Percentiles rank a stretch among this genome's conserved stretches.
Conservation (phyloP, 2,888 invertebrate species). For the Caenorhabditis doughertyi region DNA sequence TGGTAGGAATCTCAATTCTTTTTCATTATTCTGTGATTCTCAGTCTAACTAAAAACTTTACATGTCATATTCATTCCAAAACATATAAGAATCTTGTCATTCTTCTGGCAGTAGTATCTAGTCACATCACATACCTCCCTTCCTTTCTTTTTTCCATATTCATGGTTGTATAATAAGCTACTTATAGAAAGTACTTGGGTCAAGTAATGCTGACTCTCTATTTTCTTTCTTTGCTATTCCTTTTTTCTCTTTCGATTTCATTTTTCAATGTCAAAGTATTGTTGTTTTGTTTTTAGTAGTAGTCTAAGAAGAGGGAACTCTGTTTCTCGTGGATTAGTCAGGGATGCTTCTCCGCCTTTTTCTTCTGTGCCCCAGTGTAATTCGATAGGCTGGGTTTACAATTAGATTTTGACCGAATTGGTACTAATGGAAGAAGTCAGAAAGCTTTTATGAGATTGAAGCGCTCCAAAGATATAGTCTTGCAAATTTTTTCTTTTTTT, state of each 20-base stretch:
- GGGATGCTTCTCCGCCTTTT: constrained; percentile 34
- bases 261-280: constrained; percentile 16
- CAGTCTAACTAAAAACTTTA: too few relatives aligned
- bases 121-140: constrained; percentile 18
- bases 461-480: neutral
- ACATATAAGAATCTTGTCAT: neutral
- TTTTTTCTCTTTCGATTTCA: constrained; percentile 22
- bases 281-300: constrained; percentile 34
- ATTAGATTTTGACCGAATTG: constrained; percentile 54
- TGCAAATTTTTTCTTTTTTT: neutral
- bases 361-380: constrained; percentile 14
- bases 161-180: constrained; percentile 60
- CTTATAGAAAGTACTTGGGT: constrained; percentile 64
- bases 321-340: constrained; percentile 55
- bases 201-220: constrained; percentile 54
- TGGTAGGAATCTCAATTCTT: too few relatives aligned
- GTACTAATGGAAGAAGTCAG: constrained; percentile 61
- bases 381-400: constrained; percentile 48
- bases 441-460: constrained; percentile 26
- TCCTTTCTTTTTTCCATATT: constrained; percentile 33
- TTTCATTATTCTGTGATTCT: too few relatives aligned
- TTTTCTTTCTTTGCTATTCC: neutral
- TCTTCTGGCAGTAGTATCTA: constrained; percentile 5
- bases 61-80: neutral
- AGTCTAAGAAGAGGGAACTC: constrained; percentile 17